These are phyloP conservation scores for Halichondria panicea DNA, from an alignment of 37 sponge, comb jelly and placozoan species.

Conservation along the genomic window DNA sequence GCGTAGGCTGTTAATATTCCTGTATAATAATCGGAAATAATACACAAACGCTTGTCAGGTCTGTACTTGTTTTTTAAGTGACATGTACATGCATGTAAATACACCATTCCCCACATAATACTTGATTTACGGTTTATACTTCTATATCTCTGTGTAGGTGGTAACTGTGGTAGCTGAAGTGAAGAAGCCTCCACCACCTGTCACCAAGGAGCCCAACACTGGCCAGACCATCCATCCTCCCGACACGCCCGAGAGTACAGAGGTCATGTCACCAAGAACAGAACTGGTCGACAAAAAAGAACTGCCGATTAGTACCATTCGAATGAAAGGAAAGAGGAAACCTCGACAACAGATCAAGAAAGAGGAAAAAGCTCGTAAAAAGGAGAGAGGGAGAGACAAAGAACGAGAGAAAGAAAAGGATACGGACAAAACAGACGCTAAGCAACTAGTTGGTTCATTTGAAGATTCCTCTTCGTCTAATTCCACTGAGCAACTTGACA, in stretches of 20 bases:
- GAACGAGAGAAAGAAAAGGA: not conserved
- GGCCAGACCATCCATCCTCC: constrained; percentile 50
- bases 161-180: too few relatives aligned
- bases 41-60: too few relatives aligned
- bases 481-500: constrained; percentile 23
- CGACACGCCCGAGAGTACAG: not conserved
- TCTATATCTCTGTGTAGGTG: too few relatives aligned
- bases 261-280: not conserved
- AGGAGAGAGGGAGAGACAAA: constrained; percentile 43
- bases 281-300: not conserved
- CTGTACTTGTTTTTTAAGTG: too few relatives aligned
- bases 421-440: not conserved
- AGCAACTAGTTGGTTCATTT: not conserved
- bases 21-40: too few relatives aligned
- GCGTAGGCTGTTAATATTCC: too few relatives aligned
- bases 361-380: constrained; percentile 52
- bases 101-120: too few relatives aligned
- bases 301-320: not conserved
- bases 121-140: too few relatives aligned
- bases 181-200: too few relatives aligned
- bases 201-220: constrained; percentile 58
- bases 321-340: constrained; percentile 31
- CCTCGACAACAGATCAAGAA: constrained; percentile 41
- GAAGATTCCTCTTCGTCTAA: constrained; percentile 25
- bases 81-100: too few relatives aligned